Evolutionary conservation across 2,113 vertebrate genomes (phyloP).

Genomic region (Chamaetylas fuelleborni): DNA sequence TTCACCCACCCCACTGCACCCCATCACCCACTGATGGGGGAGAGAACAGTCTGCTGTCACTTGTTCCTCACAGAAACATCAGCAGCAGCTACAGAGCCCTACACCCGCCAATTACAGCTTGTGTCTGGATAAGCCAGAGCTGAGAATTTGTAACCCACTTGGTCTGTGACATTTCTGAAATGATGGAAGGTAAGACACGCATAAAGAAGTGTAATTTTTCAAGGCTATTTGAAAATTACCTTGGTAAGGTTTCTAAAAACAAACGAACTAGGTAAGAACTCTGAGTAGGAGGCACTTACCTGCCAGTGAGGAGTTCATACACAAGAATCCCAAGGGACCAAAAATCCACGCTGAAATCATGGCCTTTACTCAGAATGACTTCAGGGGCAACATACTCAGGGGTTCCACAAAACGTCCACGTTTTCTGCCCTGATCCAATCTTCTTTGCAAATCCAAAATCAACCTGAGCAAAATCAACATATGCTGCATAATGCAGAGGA

Average conservation of each 20-base stretch:
- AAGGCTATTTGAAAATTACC: not conserved
- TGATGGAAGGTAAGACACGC: not conserved
- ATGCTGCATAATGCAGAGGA: not conserved
- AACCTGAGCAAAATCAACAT: conserved; percentile 73
- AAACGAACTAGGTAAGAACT: not conserved
- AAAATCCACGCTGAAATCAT: conserved; percentile 92
- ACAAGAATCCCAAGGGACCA: conserved; percentile 94
- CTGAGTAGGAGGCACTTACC: conserved; percentile 68
- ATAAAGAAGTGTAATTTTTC: not conserved
- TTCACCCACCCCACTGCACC: not conserved
- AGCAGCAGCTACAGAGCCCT: not conserved
- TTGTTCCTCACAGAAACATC: not conserved
- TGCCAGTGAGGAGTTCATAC: conserved; percentile 92
- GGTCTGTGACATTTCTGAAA: not conserved
- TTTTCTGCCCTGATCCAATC: conserved; percentile 88
- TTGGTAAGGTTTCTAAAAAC: not conserved
- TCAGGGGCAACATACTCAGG: conserved; percentile 94
- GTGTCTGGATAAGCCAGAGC: not conserved
- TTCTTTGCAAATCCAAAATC: conserved; percentile 97
- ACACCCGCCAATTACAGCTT: accelerated
- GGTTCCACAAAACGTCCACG: conserved; percentile 95
- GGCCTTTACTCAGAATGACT: conserved; percentile 93
- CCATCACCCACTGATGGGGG: not conserved
- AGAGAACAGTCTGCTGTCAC: not conserved
- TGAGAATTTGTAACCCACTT: not conserved